Percentiles rank a stretch among this genome's conserved stretches.
Conservation (phyloP, 2,888 invertebrate species). For the Malthinus seriepunctatus region DNA sequence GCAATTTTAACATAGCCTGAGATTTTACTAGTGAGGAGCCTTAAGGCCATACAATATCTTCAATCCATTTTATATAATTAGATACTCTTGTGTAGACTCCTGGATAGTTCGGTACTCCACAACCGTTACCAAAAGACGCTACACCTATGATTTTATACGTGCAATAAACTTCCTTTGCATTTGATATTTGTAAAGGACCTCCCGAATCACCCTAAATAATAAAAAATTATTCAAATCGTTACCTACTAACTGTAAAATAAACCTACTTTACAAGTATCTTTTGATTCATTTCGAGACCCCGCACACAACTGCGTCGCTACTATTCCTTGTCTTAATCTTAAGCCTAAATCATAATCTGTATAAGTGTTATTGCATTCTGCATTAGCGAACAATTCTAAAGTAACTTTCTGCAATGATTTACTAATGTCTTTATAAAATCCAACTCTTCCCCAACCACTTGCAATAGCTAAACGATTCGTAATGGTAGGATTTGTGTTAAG, state of each 20-base stretch:
- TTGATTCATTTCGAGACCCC: conserved; percentile 27
- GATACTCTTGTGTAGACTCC: conserved; percentile 55
- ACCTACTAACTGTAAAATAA: not conserved
- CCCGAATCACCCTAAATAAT: conserved; percentile 60
- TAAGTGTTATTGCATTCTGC: conserved; percentile 28
- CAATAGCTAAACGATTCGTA: conserved; percentile 18
- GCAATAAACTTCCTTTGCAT: conserved; percentile 44
- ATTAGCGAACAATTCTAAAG: conserved; percentile 25
- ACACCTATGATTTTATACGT: conserved; percentile 54
- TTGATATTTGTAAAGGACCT: conserved; percentile 57
- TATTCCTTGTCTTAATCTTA: conserved; percentile 31
- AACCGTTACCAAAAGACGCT: conserved; percentile 53
- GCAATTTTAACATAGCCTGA: too few species aligned
- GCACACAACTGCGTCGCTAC: conserved; percentile 39
- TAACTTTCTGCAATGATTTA: conserved; percentile 33
- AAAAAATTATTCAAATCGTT: not conserved
- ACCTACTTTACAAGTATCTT: conserved; percentile 40
- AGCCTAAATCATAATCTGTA: not conserved
- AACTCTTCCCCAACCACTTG: conserved; percentile 38
- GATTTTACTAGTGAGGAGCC: too few species aligned
- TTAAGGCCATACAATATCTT: conserved; percentile 50
- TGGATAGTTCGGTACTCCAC: conserved; percentile 47
- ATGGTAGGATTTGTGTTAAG: conserved; percentile 36
- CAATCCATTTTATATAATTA: conserved; percentile 55
- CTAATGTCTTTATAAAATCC: conserved; percentile 27